Evolutionary conservation across 2,797 vertebrate species (phyloP).

Genomic region (Girardinus metallicus): DNA sequence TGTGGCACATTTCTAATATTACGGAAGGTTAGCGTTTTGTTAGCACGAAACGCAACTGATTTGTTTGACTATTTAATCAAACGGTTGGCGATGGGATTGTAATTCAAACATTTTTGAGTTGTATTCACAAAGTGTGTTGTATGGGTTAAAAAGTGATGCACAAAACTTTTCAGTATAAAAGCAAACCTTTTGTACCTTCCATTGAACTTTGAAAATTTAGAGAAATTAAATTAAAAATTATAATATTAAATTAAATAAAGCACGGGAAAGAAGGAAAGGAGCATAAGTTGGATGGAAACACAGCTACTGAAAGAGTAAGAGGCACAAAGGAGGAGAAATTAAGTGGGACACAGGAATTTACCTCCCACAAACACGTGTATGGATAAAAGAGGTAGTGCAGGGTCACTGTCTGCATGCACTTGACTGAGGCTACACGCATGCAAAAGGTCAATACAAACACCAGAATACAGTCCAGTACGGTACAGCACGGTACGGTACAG

Average conservation of each 20-base stretch:
- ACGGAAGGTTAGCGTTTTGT: neutral
- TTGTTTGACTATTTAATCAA: neutral
- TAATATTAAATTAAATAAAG: neutral
- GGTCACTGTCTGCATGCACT: slow-evolving; percentile 75
- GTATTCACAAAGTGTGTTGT: neutral
- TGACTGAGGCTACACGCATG: slow-evolving; percentile 78
- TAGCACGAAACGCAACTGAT: neutral
- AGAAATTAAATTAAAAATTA: neutral
- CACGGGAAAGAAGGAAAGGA: neutral
- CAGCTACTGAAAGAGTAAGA: slow-evolving; percentile 34
- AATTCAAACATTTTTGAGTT: neutral
- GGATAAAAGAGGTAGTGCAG: slow-evolving; percentile 73
- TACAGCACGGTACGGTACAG: slow-evolving; percentile 70
- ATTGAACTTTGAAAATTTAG: neutral
- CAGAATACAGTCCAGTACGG: slow-evolving; percentile 68
- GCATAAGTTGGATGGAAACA: slow-evolving; percentile 44
- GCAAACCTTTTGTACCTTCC: neutral
- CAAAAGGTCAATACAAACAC: slow-evolving; percentile 73
- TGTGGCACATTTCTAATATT: neutral
- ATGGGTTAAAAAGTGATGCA: neutral
- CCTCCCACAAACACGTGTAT: slow-evolving; percentile 24
- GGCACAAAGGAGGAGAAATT: slow-evolving; percentile 9
- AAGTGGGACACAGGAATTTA: slow-evolving; percentile 7
- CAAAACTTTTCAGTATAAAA: neutral
- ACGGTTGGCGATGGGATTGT: neutral